Percentiles rank a stretch among this genome's conserved stretches.
phyloP scores from a whole-genome alignment of 2,113 vertebrate genomes.

The Eolophus roseicapilla region DNA sequence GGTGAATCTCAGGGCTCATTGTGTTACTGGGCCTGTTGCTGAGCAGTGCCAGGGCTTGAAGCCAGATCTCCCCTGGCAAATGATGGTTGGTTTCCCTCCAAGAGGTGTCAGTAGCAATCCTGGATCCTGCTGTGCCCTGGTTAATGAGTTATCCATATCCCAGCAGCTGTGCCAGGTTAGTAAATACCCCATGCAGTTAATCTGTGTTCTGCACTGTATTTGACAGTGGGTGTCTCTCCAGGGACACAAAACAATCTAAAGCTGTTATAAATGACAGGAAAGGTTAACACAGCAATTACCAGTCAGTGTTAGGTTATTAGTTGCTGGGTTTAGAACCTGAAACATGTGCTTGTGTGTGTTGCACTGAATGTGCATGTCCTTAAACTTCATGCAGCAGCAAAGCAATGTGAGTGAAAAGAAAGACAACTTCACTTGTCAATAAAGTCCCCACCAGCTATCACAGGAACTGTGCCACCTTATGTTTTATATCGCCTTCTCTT shows the following conservation, averaged over 20 bases:
- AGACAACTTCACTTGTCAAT: background rate
- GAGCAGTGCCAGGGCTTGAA: background rate
- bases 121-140: background rate
- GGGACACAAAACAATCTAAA: background rate
- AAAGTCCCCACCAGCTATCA: background rate
- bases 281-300: accelerated
- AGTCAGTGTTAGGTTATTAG: accelerated
- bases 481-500: background rate
- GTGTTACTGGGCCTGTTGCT: accelerated
- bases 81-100: background rate
- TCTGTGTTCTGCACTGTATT: accelerated
- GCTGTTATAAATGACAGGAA: background rate
- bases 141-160: background rate
- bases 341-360: background rate
- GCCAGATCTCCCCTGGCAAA: background rate
- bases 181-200: accelerated
- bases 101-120: background rate
- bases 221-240: background rate
- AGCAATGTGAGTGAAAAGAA: background rate
- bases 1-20: background rate
- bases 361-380: accelerated
- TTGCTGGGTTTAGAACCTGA: accelerated
- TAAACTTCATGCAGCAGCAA: accelerated
- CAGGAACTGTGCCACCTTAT: background rate
- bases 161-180: background rate